These are phyloP conservation scores for Jaculus jaculus DNA, from an alignment of 2,113 vertebrate genomes.

Conservation along the genomic window DNA sequence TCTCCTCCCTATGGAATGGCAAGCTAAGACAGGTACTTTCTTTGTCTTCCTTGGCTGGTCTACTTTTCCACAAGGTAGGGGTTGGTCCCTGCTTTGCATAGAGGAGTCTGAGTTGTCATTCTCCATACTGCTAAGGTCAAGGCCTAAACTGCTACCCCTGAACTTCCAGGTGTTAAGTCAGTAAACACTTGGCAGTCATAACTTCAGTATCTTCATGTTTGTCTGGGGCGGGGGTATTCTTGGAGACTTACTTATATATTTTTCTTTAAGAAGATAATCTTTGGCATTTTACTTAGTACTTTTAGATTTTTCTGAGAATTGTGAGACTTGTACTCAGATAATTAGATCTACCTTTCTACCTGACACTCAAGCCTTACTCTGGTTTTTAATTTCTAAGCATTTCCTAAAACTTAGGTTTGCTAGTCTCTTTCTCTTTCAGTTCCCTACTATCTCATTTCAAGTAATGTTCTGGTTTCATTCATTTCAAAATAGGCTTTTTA, in stretches of 20 bases:
- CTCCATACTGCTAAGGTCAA: background rate
- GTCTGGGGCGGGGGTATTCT: background rate
- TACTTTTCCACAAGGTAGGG: background rate
- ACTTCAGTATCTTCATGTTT: background rate
- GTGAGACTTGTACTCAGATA: background rate
- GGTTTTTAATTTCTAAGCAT: background rate
- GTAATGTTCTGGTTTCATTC: background rate
- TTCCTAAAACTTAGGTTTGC: conserved; percentile 2
- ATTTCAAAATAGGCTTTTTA: background rate
- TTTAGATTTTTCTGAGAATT: background rate
- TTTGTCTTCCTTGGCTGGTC: background rate
- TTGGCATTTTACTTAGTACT: conserved; percentile 16
- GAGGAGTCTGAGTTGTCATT: background rate
- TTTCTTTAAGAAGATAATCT: background rate
- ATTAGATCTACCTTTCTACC: conserved; percentile 3
- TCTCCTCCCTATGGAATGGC: background rate
- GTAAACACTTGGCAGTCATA: background rate
- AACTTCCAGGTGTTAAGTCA: background rate
- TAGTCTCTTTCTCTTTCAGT: background rate
- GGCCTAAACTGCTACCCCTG: background rate
- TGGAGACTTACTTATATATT: background rate
- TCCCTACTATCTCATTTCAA: background rate
- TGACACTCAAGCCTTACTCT: background rate
- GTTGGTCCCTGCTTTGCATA: background rate
- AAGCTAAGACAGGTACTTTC: background rate